Percentiles rank a stretch among this genome's conserved stretches.
Conservation (phyloP, 1,140 invertebrate species). For the Chymomyza costata region DNA sequence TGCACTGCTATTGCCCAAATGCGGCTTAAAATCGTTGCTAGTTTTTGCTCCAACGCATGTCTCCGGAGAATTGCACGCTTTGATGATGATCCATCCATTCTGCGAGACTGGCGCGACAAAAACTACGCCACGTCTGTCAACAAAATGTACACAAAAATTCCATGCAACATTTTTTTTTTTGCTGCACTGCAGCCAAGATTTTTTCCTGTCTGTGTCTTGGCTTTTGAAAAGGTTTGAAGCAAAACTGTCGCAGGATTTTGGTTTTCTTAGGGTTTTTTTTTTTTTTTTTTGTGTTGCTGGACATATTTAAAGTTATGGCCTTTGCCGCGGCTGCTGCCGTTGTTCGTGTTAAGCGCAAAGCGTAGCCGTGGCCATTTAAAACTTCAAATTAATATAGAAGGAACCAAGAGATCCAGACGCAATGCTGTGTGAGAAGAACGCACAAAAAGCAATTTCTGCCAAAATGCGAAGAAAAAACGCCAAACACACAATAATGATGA, state of each 20-base stretch:
- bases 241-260: constrained; percentile 60
- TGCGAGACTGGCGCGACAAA: constrained; percentile 14
- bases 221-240: constrained; percentile 2
- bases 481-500: constrained; percentile 4
- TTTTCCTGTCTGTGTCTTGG: background rate
- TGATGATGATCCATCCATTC: constrained; percentile 8
- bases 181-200: background rate
- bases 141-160: constrained; percentile 56
- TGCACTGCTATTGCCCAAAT: background rate
- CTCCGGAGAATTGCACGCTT: constrained; percentile 72
- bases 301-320: constrained; percentile 67
- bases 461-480: constrained; percentile 47
- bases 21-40: constrained; percentile 37
- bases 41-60: constrained; percentile 53
- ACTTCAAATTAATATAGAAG: constrained; percentile 73
- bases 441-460: constrained; percentile 64
- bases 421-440: constrained; percentile 72
- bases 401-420: constrained; percentile 10
- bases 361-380: constrained; percentile 62
- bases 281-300: constrained; percentile 34
- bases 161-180: constrained; percentile 31
- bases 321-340: background rate
- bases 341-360: background rate
- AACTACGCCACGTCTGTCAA: constrained; percentile 30
- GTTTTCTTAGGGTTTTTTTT: constrained; percentile 17